These are phyloP conservation scores for Synaphobranchus kaupii DNA, from an alignment of 2,797 vertebrate species.

Conservation along the genomic window DNA sequence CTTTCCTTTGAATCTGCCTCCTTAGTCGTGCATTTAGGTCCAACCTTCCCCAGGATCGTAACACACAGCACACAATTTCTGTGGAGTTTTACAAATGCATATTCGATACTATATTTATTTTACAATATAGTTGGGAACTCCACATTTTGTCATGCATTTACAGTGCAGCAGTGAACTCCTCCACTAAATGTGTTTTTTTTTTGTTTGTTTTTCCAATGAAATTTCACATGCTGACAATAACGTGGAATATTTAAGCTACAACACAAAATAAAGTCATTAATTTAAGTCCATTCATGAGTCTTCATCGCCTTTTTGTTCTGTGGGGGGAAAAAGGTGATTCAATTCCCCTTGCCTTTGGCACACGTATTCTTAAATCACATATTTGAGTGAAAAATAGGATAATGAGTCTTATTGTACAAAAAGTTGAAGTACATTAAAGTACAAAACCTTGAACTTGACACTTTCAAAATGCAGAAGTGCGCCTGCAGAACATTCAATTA, in stretches of 20 bases:
- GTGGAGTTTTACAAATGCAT: not conserved
- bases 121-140: no score
- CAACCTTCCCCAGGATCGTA: no score
- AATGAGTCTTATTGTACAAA: not conserved
- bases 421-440: not conserved
- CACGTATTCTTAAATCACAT: not conserved
- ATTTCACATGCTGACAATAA: not conserved
- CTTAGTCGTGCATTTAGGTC: no score
- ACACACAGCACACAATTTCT: no score
- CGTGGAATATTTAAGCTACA: not conserved
- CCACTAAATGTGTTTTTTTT: not conserved
- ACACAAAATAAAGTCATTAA: not conserved
- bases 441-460: constrained; percentile 1
- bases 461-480: not conserved
- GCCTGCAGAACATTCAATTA: not conserved
- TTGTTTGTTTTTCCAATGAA: not conserved
- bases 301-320: not conserved
- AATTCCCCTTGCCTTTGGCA: not conserved
- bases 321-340: not conserved
- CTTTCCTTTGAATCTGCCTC: no score
- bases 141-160: no score
- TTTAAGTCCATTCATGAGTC: not conserved
- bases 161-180: not conserved
- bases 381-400: not conserved
- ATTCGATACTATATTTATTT: not conserved